Base-by-base conservation (phyloP, 1,140 invertebrate species). In the Cyclargus thomasi region DNA sequence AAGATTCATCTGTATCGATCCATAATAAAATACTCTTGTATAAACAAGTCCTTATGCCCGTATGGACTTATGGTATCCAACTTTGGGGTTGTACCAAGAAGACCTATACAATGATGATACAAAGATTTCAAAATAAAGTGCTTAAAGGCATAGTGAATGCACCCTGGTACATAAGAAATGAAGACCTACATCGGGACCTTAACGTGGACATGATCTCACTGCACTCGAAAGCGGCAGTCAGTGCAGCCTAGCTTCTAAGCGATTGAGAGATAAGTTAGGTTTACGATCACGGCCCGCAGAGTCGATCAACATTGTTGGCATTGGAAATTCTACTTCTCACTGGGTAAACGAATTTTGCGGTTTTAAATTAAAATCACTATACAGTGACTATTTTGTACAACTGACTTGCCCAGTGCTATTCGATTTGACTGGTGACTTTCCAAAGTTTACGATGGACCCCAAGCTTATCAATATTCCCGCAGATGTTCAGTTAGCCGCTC, bases 401-500 rank as follows among this genome's bases (percentile, higher is more conserved):
- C 64, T 67, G 36, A 62, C 63, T n/a, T 70, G 62, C 53, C 66
- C 66, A 64, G 65, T 70, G 6, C 35, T 67, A 62, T 62, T 29
- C 14, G 20, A 70, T 18, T 47, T 70, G 17, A 67, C 65, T 36
- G 69, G 69, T 14, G 53, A 70, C 8, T 62, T 67, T 62, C 65
- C 65, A 1, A 70, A 66, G 20, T 17, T 11, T 4, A 18, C 17
- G 39, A 64, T 70, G 1, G 47, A 67, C 47, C 62, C 62, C 17
- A 67, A 63, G 3, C 2, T 36, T 17, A n/a, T 70, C 22, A 62
- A 67, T 63, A n/a, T 66, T 57, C 53, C 53, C 23, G 29, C 22
- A 1, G 22, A 23, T 66, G 22, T 29, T 29, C 21, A 47, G 6
- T 22, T 66, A 17, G 65, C 65, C 22, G 67, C 64, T 55, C 36